Percentiles rank a stretch among this genome's conserved stretches.
Conservation (phyloP, 1,140 invertebrate genomes). For the Monochamus saltuarius region DNA sequence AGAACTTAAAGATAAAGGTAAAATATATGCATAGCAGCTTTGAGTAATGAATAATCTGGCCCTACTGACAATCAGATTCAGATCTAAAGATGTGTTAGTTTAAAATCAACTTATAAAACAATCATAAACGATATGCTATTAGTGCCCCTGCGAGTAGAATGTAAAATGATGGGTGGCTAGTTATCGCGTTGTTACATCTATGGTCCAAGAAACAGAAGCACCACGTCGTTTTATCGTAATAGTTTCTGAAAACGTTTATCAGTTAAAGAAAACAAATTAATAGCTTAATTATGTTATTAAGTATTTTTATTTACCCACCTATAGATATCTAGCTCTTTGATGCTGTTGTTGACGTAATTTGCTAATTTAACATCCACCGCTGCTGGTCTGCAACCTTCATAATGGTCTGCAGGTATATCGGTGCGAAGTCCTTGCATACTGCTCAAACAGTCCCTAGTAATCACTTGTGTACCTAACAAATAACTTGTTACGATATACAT, state of each 20-base stretch:
- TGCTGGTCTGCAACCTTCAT: conserved; percentile 83
- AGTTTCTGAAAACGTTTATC: conserved; percentile 61
- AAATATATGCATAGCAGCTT: too few relatives aligned
- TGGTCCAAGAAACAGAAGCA: conserved; percentile 92
- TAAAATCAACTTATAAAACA: too few relatives aligned
- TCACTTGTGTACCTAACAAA: conserved; percentile 55
- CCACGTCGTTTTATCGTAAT: conserved; percentile 82
- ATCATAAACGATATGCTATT: background rate
- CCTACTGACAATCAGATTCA: too few relatives aligned
- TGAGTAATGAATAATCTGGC: too few relatives aligned
- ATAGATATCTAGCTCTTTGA: conserved; percentile 82
- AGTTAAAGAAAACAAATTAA: too few relatives aligned
- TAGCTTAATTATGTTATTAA: too few relatives aligned
- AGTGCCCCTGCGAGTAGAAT: background rate
- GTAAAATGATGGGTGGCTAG: conserved; percentile 7
- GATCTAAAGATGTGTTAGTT: too few relatives aligned
- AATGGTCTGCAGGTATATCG: conserved; percentile 89
- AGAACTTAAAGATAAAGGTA: too few relatives aligned
- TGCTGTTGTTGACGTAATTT: conserved; percentile 85
- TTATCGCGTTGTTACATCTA: conserved; percentile 69
- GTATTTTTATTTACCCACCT: conserved; percentile 59
- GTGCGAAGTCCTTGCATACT: conserved; percentile 71
- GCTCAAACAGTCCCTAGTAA: conserved; percentile 85
- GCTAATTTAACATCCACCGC: conserved; percentile 76
- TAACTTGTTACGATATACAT: background rate